Percentiles rank a stretch among this genome's conserved stretches.
Conservation (phyloP, 2,113 vertebrate genomes). For the Catharus fuscescens region DNA sequence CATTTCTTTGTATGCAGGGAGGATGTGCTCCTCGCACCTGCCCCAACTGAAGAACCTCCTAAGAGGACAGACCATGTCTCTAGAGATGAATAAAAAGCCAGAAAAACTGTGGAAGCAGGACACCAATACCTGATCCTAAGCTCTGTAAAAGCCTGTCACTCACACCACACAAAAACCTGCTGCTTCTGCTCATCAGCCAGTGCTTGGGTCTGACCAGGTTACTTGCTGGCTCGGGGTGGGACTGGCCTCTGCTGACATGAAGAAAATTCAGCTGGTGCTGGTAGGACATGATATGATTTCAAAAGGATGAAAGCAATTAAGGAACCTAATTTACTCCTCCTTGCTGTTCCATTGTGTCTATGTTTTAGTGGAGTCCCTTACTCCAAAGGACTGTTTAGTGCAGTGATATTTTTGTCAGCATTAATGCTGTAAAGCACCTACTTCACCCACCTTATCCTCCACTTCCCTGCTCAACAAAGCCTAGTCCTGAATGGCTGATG, state of each 20-base stretch:
- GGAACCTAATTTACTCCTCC: not conserved
- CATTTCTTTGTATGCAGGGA: accelerated
- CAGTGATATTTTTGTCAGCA: accelerated
- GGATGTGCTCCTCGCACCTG: not conserved
- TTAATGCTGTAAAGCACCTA: not conserved
- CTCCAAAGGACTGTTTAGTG: not conserved
- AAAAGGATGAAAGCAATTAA: not conserved
- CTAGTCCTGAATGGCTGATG: not conserved
- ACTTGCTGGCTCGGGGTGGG: not conserved
- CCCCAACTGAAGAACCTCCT: not conserved
- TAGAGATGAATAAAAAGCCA: not conserved
- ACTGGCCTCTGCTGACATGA: not conserved
- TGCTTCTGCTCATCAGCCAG: not conserved
- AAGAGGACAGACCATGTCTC: accelerated
- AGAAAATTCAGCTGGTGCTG: not conserved
- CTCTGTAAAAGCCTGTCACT: not conserved
- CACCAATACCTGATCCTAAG: not conserved
- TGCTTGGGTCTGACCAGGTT: not conserved
- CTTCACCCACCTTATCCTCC: not conserved
- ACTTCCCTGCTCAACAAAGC: not conserved
- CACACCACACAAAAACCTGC: not conserved
- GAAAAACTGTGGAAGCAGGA: not conserved
- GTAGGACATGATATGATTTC: not conserved
- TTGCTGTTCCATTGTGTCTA: not conserved
- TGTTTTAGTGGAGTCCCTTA: not conserved